Percentiles rank a stretch among this genome's conserved stretches.
phyloP scores from a whole-genome alignment of 1,140 invertebrate species.

The Bombus ignitus region DNA sequence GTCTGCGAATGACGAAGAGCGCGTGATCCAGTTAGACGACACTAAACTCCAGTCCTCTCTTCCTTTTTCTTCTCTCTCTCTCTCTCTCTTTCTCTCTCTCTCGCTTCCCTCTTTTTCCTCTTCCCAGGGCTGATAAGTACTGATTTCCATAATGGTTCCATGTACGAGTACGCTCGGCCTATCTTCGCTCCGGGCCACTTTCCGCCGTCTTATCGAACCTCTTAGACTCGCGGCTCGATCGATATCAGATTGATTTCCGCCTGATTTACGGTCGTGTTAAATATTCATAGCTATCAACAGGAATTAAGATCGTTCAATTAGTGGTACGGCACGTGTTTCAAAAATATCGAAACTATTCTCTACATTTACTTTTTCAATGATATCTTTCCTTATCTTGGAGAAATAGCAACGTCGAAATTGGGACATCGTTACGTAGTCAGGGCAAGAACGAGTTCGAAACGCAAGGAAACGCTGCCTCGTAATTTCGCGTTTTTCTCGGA shows the following conservation, averaged over 20 bases:
- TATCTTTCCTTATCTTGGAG: not conserved
- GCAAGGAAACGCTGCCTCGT: not conserved
- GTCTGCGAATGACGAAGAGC: conserved; percentile 62
- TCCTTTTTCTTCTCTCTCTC: not conserved
- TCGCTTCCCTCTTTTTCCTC: not conserved
- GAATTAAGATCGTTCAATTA: conserved; percentile 11
- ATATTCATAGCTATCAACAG: conserved; percentile 7
- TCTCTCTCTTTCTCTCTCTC: no score
- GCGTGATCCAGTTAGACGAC: conserved; percentile 65
- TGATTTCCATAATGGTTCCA: conserved; percentile 74
- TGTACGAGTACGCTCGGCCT: conserved; percentile 69
- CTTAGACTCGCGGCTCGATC: not conserved
- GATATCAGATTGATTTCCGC: conserved; percentile 28
- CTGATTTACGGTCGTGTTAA: not conserved
- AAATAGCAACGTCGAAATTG: not conserved
- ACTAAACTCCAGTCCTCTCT: conserved; percentile 58
- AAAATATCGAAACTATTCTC: not conserved
- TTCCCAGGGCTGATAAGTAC: conserved; percentile 66
- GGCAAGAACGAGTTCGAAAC: not conserved
- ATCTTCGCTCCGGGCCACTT: conserved; percentile 19
- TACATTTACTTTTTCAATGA: not conserved
- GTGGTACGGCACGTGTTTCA: not conserved
- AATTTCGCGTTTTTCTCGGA: not conserved
- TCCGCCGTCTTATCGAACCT: conserved; percentile 34
- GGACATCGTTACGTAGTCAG: not conserved